phyloP scores from a whole-genome alignment of 2,888 invertebrate species.

The Scaptodrosophila latifasciaeformis region DNA sequence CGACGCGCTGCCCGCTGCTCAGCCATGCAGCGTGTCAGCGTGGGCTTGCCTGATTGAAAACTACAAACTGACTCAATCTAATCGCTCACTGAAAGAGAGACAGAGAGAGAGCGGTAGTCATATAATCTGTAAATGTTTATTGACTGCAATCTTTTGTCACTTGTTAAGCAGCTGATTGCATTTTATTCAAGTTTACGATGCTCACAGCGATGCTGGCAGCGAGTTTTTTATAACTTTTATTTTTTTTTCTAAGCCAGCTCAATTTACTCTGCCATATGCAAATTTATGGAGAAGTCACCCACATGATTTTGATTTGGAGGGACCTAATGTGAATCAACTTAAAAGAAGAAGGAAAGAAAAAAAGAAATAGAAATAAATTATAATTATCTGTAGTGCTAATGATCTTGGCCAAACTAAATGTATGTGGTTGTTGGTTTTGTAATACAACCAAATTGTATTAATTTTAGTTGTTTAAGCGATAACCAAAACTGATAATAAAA shows the following conservation, averaged over 20 bases:
- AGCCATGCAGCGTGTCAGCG: conserved; percentile 70
- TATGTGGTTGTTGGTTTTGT: not conserved
- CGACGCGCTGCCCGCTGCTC: conserved; percentile 61
- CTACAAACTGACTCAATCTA: not conserved
- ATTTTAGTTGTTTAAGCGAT: conserved; percentile 2
- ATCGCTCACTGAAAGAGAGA: not conserved
- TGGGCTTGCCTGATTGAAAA: conserved; percentile 72
- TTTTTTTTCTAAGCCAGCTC: conserved; percentile 16
- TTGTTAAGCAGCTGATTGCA: conserved; percentile 23
- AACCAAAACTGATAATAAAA: conserved; percentile 1
- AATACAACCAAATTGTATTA: conserved; percentile 1
- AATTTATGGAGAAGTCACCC: not conserved
- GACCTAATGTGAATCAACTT: too few relatives aligned
- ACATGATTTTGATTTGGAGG: not conserved
- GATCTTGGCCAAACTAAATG: conserved; percentile 4
- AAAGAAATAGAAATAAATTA: not conserved
- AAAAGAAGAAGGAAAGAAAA: too few relatives aligned
- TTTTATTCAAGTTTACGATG: not conserved
- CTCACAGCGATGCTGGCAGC: conserved; percentile 16
- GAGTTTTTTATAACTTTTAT: conserved; percentile 4
- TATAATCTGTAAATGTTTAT: conserved; percentile 29
- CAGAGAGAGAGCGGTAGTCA: conserved; percentile 2
- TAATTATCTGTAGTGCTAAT: conserved; percentile 1
- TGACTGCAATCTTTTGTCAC: too few relatives aligned
- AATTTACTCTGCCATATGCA: conserved; percentile 25